Evolutionary conservation across 2,113 vertebrate genomes (phyloP).

Genomic region (Benitochromis conjunctus): DNA sequence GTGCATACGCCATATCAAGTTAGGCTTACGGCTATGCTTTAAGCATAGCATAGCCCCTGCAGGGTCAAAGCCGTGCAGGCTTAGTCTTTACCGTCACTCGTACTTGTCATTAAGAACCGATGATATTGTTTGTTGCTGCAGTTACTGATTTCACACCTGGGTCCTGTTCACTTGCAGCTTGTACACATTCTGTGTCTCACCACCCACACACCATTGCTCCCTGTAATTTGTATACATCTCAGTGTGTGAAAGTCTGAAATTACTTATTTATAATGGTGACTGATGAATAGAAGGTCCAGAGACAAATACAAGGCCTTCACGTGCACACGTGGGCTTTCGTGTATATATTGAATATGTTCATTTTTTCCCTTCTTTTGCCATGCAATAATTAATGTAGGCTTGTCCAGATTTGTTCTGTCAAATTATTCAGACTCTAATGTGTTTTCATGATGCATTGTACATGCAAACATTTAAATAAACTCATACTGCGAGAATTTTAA

Average conservation of each 20-base stretch:
- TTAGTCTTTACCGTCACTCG: neutral
- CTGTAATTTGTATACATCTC: neutral
- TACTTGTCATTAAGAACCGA: neutral
- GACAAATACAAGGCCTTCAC: neutral
- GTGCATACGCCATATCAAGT: neutral
- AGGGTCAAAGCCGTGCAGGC: neutral
- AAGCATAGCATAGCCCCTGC: neutral
- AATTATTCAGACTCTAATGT: neutral
- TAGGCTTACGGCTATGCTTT: neutral
- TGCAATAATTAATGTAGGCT: neutral
- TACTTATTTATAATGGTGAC: conserved; percentile 6
- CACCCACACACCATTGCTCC: neutral
- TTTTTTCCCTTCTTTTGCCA: neutral
- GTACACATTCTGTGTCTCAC: neutral
- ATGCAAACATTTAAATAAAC: neutral
- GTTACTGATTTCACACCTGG: conserved; percentile 1
- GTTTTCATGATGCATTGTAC: neutral
- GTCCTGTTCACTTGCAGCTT: neutral
- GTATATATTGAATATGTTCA: neutral
- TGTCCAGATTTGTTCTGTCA: neutral
- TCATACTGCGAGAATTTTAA: neutral
- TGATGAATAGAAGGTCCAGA: neutral
- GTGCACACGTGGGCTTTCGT: neutral
- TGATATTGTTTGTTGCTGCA: neutral
- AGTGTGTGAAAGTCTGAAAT: neutral